Base-by-base conservation (phyloP, 2,888 invertebrate genomes). In the Drosophila tanythrix region DNA sequence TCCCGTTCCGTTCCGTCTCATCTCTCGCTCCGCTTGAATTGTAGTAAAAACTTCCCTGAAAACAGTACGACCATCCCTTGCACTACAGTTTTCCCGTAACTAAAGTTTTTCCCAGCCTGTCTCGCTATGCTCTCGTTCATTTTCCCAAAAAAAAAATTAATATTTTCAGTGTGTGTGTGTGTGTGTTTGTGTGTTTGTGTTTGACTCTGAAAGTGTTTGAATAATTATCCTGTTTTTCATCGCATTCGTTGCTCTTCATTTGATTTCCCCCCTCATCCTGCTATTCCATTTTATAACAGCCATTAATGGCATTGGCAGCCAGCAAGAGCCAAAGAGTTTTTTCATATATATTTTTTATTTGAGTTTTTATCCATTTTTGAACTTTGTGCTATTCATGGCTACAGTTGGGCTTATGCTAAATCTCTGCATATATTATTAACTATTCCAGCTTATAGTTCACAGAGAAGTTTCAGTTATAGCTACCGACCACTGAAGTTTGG, bases 171-270 rank as follows among this genome's bases (percentile, higher is more conserved):
- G 5, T 62, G 1, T 53, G 36, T 58, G 29, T 55, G 48, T 62
- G 63, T 18, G 50, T 60, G 36, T 50, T 21, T 55, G 36, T 50
- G 29, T 55, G 60, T 25, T 40, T 64, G n/a, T 62, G 51, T 53
- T 74, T 83, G 83, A 83, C 79, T 85, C 81, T 76, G 75, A 85
- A 88, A 88, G 73, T 79, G 85, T 88, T 85, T 85, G 85, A 85
- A 85, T 88, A 85, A 85, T 85, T 85, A 85, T 85, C 70, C 74
- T 73, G 76, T 73, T 76, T 83, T 76, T 59, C 67, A 36, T 63
- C 57, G 69, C 60, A 52, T 43, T 51, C 53, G 15, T 29, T 46
- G 58, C 53, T 56, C 43, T 38, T 52, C 43, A 58, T 55, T n/a
- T n/a, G 11, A 11, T 56, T 29, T 11, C 27, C 55, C 31, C 40